These are phyloP conservation scores for Pithys albifrons DNA, from an alignment of 2,113 vertebrate genomes.

Conservation along the genomic window DNA sequence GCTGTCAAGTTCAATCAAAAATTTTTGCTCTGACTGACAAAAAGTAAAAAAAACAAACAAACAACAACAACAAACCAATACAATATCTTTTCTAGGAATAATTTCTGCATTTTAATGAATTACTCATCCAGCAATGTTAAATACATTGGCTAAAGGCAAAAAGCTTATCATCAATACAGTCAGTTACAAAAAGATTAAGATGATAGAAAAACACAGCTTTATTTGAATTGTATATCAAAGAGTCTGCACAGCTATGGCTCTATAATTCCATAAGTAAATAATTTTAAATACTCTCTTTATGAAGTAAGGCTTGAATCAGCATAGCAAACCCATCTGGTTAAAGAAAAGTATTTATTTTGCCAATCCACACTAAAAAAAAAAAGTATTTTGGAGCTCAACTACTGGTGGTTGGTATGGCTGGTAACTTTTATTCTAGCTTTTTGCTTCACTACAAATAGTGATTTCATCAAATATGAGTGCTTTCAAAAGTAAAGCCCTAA, in stretches of 20 bases:
- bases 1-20: neutral
- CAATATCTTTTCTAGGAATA: neutral
- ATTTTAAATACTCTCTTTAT: neutral
- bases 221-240: neutral
- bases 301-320: neutral
- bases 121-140: neutral
- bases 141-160: neutral
- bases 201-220: neutral
- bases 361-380: neutral
- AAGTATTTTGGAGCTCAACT: neutral
- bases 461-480: neutral
- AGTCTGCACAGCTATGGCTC: neutral
- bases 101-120: neutral
- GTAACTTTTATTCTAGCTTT: neutral
- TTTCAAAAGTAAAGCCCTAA: neutral
- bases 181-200: neutral
- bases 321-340: neutral
- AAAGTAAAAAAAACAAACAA: neutral
- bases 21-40: neutral
- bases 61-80: too few species aligned
- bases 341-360: neutral
- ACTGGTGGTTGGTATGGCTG: neutral
- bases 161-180: fast-evolving
- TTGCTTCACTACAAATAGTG: neutral
- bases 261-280: neutral